A percentile compares a stretch with the other conserved stretches of the same genome.
phyloP scores from a whole-genome alignment of 2,888 invertebrate genomes.

The Mimachlamys varia region DNA sequence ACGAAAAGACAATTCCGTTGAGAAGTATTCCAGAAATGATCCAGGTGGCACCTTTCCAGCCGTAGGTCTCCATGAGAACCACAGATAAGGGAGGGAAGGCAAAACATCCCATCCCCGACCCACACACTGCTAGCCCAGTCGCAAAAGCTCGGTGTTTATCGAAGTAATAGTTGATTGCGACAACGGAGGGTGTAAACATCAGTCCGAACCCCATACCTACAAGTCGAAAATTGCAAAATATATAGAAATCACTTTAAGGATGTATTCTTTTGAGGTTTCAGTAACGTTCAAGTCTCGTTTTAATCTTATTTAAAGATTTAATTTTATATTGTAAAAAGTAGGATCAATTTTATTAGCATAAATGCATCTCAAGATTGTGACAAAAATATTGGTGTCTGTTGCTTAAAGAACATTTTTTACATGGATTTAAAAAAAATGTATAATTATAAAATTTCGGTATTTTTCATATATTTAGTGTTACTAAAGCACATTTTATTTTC shows the following conservation, averaged over 20 bases:
- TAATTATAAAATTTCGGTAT: too few species aligned
- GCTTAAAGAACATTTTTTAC: too few species aligned
- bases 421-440: too few species aligned
- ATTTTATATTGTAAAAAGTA: too few species aligned
- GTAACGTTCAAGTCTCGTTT: too few species aligned
- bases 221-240: constrained; percentile 49
- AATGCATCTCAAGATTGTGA: too few species aligned
- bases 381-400: too few species aligned
- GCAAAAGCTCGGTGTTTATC: constrained; percentile 97
- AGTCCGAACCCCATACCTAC: constrained; percentile 95
- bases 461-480: too few species aligned
- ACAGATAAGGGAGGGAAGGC: constrained; percentile 91
- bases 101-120: constrained; percentile 96
- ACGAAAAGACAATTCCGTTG: constrained; percentile 89
- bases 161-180: constrained; percentile 98
- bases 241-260: neutral
- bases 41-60: constrained; percentile 90
- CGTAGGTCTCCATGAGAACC: constrained; percentile 85
- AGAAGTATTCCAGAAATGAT: constrained; percentile 91
- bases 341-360: too few species aligned
- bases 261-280: neutral
- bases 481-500: too few species aligned
- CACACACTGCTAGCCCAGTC: constrained; percentile 97
- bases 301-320: too few species aligned
- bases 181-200: constrained; percentile 97